A percentile compares a stretch with the other conserved stretches of the same genome.
These are phyloP conservation scores for Meghimatium bilineatum DNA, from an alignment of 2,888 invertebrate species.

Conservation along the genomic window DNA sequence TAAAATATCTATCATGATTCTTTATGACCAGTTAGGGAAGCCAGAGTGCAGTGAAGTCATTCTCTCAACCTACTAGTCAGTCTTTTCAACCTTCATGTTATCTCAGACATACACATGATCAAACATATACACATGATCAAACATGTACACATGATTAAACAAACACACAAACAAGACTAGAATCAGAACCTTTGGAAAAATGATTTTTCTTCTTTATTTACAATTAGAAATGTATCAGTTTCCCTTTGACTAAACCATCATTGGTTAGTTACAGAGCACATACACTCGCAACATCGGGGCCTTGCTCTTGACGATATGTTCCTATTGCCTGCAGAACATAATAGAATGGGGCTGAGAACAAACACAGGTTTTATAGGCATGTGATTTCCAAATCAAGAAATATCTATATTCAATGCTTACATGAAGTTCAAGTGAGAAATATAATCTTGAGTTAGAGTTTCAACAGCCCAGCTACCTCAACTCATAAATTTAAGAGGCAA, in stretches of 20 bases:
- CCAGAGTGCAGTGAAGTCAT: no score
- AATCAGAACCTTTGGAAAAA: conserved; percentile 24
- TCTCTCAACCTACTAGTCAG: no score
- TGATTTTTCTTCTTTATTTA: conserved; percentile 46
- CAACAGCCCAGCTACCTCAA: not conserved
- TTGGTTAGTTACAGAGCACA: conserved; percentile 3
- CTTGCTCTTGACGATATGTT: conserved; percentile 15
- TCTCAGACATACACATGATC: no score
- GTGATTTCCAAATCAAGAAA: not conserved
- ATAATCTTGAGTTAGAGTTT: not conserved
- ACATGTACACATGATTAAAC: no score
- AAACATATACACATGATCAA: no score
- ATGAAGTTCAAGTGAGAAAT: not conserved
- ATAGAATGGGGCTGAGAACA: not conserved
- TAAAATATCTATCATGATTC: no score
- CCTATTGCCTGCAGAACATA: not conserved
- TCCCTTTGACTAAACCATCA: conserved; percentile 14
- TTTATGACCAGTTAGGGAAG: no score
- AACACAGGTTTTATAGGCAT: no score
- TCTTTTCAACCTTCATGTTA: no score
- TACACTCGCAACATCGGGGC: conserved; percentile 18
- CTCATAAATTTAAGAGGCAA: not conserved
- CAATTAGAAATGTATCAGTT: conserved; percentile 38
- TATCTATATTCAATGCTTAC: not conserved
- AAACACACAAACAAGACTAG: not conserved